Evolutionary conservation across 1,140 invertebrate genomes (phyloP), one percentile per base, ranked within the genome.

Genomic region (Gonioctena quinquepunctata): DNA sequence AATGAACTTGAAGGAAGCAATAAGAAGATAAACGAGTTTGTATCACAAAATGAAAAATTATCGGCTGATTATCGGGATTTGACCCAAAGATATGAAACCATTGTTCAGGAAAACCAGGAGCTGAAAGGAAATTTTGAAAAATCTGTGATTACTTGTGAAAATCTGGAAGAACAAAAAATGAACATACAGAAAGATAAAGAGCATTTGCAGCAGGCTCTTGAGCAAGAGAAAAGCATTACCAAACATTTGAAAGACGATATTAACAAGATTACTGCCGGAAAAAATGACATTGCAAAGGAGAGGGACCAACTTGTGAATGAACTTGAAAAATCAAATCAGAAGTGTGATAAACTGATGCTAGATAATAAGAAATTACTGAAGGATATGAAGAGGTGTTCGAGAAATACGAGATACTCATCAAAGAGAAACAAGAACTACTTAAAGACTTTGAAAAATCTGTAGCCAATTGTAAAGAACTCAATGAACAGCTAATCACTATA

Each of bases 381-480:
- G 21, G 25, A 28, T 62, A 33, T 28, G 13, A 28, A n/a, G 27
- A 21, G 11, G 21, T 57, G 7, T 57, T 18, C 22, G 16, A 57
- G 13, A 21, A 57, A 57, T 23, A 8, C 22, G 57, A 54, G 52
- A 42, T 42, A 42, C 5, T 42, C 1, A 42, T n/a, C 23, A 18
- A 49, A 50, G 63, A 65, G 23, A 50, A 65, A 50, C 4, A 50
- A 50, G 63, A 65, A 19, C 5, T 50, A 16, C 48, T 21, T 18
- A 33, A 7, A 23, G 16, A 42, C 11, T 42, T 42, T 8, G 8
- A 42, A n/a, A 42, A 42, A 42, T 11, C 33, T 8, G 33, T 8
- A 13, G 33, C 21, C 18, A 63, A 4, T 21, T 27, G 23, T 63
- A 33, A 71, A 60, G 50, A 42, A 27, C 18, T 63, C n/a, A 26